These are phyloP conservation scores for Nysson spinosus DNA, from an alignment of 2,888 invertebrate genomes.

Conservation along the genomic window DNA sequence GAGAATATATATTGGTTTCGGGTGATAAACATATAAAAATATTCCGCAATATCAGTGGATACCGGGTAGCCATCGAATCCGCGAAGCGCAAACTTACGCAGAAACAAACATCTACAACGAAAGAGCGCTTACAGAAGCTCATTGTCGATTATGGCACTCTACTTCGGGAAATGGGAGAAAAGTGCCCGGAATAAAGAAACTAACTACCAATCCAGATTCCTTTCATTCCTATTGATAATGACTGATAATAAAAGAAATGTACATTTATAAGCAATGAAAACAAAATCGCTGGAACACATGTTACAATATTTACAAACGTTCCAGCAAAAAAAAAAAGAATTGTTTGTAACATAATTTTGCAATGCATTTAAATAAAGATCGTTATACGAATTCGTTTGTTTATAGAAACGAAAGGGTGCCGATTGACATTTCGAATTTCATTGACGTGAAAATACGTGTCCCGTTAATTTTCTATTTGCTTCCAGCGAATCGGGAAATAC, in stretches of 20 bases:
- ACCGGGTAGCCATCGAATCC: constrained; percentile 78
- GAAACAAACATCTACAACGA: constrained; percentile 85
- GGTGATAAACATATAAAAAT: constrained; percentile 88
- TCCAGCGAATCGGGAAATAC: neutral
- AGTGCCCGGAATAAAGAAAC: constrained; percentile 53
- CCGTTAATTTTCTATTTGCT: neutral
- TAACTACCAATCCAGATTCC: constrained; percentile 9
- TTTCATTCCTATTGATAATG: constrained; percentile 8
- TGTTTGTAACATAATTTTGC: constrained; percentile 46
- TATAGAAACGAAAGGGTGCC: neutral
- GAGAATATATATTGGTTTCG: constrained; percentile 85
- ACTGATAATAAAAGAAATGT: constrained; percentile 12
- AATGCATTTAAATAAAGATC: constrained; percentile 52
- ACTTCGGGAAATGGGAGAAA: constrained; percentile 70
- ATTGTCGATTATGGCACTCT: constrained; percentile 81
- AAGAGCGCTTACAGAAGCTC: constrained; percentile 85
- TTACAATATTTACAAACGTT: constrained; percentile 10
- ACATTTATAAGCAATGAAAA: neutral
- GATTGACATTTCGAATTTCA: constrained; percentile 7
- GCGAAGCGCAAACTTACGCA: constrained; percentile 79
- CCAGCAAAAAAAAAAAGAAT: constrained; percentile 16
- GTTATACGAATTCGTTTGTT: constrained; percentile 40
- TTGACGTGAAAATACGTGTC: neutral
- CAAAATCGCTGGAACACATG: neutral
- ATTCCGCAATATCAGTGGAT: constrained; percentile 88